Evolutionary conservation across 2,888 invertebrate genomes (phyloP).

Genomic region (Laspeyria flexula): DNA sequence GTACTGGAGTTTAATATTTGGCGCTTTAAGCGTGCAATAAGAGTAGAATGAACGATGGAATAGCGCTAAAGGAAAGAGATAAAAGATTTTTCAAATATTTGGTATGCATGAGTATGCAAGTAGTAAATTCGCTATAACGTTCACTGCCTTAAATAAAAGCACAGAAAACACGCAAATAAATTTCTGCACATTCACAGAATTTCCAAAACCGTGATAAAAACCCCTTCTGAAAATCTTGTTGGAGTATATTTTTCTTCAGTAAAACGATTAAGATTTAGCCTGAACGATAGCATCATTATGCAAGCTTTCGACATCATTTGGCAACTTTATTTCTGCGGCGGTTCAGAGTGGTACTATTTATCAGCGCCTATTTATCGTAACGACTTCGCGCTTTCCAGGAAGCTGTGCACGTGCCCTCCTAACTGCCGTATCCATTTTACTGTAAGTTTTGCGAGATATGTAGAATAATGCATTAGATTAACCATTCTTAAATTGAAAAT

Average conservation of each 20-base stretch:
- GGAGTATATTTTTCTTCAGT: neutral
- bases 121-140: no score
- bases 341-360: slow-evolving; percentile 47
- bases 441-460: neutral
- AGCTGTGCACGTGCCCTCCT: slow-evolving; percentile 48
- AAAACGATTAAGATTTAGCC: slow-evolving; percentile 31
- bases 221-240: neutral
- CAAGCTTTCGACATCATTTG: slow-evolving; percentile 34
- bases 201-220: neutral
- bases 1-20: no score
- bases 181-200: no score
- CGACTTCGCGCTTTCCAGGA: slow-evolving; percentile 58
- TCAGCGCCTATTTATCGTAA: slow-evolving; percentile 64
- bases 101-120: no score
- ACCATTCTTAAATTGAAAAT: no score
- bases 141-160: no score
- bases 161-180: no score
- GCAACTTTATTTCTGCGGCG: slow-evolving; percentile 45
- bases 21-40: no score
- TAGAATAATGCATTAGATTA: slow-evolving; percentile 1
- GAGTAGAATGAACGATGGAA: no score
- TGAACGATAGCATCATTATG: slow-evolving; percentile 22
- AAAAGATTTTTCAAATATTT: no score
- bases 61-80: no score
- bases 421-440: slow-evolving; percentile 10